Evolutionary conservation across 2,797 vertebrate species (phyloP).

Genomic region (Tolypeutes matacus): DNA sequence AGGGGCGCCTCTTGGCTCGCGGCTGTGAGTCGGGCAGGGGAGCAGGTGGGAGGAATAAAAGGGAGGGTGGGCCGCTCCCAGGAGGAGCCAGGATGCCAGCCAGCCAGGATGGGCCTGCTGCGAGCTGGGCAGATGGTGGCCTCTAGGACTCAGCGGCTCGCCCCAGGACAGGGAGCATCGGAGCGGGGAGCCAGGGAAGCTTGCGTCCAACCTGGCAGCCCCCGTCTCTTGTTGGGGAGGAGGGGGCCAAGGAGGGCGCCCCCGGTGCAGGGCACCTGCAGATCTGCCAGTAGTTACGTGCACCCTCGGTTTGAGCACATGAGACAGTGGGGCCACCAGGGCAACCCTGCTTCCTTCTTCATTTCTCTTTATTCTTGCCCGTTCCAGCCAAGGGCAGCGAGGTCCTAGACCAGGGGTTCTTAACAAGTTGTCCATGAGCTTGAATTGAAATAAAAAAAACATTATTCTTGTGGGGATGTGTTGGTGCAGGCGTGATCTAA

Average conservation of each 20-base stretch:
- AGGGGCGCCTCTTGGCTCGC: constrained; percentile 67
- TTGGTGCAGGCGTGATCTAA: no score
- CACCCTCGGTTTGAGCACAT: neutral
- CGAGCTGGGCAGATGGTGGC: constrained; percentile 77
- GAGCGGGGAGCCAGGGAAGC: constrained; percentile 31
- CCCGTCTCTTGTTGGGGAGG: neutral
- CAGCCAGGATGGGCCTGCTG: constrained; percentile 77
- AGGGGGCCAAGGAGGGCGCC: neutral
- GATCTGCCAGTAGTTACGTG: neutral
- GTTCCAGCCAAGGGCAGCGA: rapidly evolving
- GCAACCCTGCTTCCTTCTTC: neutral
- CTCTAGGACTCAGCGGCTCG: constrained; percentile 54
- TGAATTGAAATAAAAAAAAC: no score
- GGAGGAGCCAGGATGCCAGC: constrained; percentile 72
- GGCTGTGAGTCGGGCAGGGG: constrained; percentile 52
- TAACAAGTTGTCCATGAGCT: no score
- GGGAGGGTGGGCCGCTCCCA: constrained; percentile 59
- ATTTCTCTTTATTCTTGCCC: neutral
- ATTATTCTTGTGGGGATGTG: no score
- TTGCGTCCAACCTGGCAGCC: constrained; percentile 4
- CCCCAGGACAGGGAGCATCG: neutral
- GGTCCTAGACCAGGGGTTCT: neutral
- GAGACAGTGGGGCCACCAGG: neutral
- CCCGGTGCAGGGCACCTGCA: neutral
- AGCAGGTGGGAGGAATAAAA: constrained; percentile 80